Conservation (phyloP, 2,113 vertebrate genomes). For the Falcunculus frontatus region DNA sequence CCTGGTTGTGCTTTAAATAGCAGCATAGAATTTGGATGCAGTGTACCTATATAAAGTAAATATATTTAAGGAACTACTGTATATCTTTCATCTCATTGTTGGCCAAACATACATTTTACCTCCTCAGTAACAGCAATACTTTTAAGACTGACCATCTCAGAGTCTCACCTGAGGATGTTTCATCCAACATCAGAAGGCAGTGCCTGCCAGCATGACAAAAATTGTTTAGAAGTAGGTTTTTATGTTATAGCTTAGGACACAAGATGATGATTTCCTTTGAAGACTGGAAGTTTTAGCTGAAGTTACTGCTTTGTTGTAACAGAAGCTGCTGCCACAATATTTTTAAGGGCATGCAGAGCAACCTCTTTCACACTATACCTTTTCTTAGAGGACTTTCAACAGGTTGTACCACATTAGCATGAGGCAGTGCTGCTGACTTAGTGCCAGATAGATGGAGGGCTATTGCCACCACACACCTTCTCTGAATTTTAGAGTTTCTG, state of each 20-base stretch:
- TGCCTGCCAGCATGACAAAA: background rate
- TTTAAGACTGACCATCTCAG: background rate
- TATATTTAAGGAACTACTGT: background rate
- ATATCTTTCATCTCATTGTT: background rate
- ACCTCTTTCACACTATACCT: background rate
- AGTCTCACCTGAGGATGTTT: background rate
- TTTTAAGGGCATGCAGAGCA: background rate
- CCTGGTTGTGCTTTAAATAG: background rate
- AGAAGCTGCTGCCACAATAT: background rate
- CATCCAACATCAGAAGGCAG: background rate
- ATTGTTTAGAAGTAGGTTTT: background rate
- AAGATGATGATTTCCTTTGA: background rate
- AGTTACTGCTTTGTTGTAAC: background rate
- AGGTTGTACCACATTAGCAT: accelerated
- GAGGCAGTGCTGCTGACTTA: background rate
- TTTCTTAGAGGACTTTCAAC: background rate
- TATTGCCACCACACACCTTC: background rate
- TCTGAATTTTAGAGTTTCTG: background rate
- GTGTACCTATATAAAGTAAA: background rate
- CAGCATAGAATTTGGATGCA: background rate
- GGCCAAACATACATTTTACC: background rate
- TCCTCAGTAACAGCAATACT: background rate
- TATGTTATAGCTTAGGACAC: background rate
- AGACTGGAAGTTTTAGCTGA: background rate
- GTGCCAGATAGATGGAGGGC: background rate